A percentile compares a stretch with the other conserved stretches of the same genome.
phyloP scores from a whole-genome alignment of 1,140 invertebrate species.

The Bombus terrestris region DNA sequence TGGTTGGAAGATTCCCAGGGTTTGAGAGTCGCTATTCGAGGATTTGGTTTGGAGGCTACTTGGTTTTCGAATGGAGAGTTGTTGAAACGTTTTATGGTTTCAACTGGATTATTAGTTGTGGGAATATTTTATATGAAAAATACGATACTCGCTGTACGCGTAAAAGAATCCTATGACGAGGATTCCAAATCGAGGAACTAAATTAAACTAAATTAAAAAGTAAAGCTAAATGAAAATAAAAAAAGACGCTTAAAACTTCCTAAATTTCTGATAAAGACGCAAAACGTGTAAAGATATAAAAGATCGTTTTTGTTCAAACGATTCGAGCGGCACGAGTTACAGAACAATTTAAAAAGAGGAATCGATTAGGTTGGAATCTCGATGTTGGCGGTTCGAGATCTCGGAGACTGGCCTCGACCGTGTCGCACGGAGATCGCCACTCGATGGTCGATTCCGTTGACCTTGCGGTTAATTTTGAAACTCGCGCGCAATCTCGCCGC shows the following conservation, averaged over 20 bases:
- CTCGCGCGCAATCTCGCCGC: constrained; percentile 4
- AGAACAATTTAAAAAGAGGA: not conserved
- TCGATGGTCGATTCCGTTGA: constrained; percentile 28
- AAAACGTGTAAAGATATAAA: too few species aligned
- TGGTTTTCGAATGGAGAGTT: too few species aligned
- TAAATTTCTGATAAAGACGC: not conserved
- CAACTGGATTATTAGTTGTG: too few species aligned
- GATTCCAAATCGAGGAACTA: too few species aligned
- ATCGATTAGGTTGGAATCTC: not conserved
- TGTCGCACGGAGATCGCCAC: not conserved
- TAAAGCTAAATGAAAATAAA: too few species aligned
- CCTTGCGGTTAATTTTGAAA: constrained; percentile 49
- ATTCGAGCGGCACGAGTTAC: not conserved
- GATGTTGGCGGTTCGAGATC: not conserved
- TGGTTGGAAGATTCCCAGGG: not conserved
- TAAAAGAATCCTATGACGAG: too few species aligned
- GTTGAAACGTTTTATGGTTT: too few species aligned
- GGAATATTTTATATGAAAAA: too few species aligned
- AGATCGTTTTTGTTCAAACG: not conserved
- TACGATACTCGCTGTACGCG: too few species aligned
- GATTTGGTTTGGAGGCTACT: not conserved
- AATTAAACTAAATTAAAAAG: too few species aligned
- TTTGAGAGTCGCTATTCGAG: too few species aligned
- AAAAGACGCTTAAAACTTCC: too few species aligned
- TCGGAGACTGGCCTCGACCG: constrained; percentile 9